phyloP scores from a whole-genome alignment of 2,888 invertebrate genomes.

The Hyppa rectilinea region DNA sequence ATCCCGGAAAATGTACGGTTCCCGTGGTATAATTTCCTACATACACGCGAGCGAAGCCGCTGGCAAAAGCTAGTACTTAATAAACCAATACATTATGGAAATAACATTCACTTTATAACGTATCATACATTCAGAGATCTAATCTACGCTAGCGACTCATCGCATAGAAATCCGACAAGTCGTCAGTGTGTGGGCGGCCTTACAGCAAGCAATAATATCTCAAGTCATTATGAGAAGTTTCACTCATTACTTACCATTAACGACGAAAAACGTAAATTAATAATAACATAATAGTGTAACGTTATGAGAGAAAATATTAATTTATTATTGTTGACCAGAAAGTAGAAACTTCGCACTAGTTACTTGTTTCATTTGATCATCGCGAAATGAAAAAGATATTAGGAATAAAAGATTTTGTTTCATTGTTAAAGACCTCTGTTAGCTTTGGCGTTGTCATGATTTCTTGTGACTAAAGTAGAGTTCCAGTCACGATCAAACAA shows the following conservation, averaged over 20 bases:
- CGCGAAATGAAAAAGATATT: slow-evolving; percentile 13
- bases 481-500: not conserved
- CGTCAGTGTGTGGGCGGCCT: slow-evolving; percentile 39
- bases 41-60: no score
- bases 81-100: not conserved
- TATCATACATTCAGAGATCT: slow-evolving; percentile 14
- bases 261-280: slow-evolving; percentile 40
- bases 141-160: slow-evolving; percentile 21
- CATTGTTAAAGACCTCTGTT: not conserved
- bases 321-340: slow-evolving; percentile 7
- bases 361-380: not conserved
- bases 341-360: slow-evolving; percentile 1
- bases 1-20: no score
- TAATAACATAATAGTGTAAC: slow-evolving; percentile 12
- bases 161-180: slow-evolving; percentile 21
- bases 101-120: not conserved
- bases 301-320: slow-evolving; percentile 5
- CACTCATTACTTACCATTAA: slow-evolving; percentile 47
- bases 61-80: no score
- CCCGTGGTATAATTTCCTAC: no score
- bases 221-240: slow-evolving; percentile 44
- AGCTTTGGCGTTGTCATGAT: not conserved
- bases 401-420: not conserved
- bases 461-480: not conserved
- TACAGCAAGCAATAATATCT: slow-evolving; percentile 38